Base-by-base conservation (phyloP, 2,888 invertebrate species). In the Hirtodrosophila confusa region DNA sequence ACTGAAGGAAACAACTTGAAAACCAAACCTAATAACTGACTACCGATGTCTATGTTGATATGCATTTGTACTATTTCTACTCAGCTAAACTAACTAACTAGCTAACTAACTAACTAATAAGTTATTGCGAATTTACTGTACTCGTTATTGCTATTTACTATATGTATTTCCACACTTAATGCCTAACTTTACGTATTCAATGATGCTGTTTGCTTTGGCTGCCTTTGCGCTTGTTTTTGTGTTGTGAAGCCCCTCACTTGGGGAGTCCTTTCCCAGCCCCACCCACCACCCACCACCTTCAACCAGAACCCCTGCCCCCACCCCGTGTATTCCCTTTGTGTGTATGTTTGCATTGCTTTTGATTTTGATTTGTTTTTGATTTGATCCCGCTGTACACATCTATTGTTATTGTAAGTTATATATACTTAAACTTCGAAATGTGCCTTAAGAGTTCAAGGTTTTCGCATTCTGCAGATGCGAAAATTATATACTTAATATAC, bases 41-140 rank as follows among this genome's bases (percentile, higher is more conserved):
- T 68, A 67, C 54, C 41, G 49, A 65, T 75, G 67, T 80, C 41
- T 47, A 65, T 75, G 67, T 80, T 69, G 57, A 68, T 76, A 73
- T 69, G 85, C 75, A 78, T 83, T 84, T 84, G 70, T 78, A 86
- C 61, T 78, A 86, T 62, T 79, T 79, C 63, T 71, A 78, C 48
- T 58, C 4, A 64, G 71, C 53, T 61, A 60, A 69, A 83, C 53
- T 63, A 68, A 71, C 41, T 61, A 58, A 62, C 53, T 65, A 68
- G 69, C 41, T 61, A 58, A 62, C 53, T 65, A 68, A 71, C 53
- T 65, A 68, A 71, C 41, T 61, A 58, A 62, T 85, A 82, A 87
- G 78, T 70, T 61, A 65, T 85, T 75, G 75, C 88, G 88, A 87
- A 87, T 82, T 87, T 82, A 87, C 78, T 87, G 82, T 85, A 69